Base-by-base conservation (phyloP, 92 coral and sea anemone genomes). In the Epizoanthus illoricatus region DNA sequence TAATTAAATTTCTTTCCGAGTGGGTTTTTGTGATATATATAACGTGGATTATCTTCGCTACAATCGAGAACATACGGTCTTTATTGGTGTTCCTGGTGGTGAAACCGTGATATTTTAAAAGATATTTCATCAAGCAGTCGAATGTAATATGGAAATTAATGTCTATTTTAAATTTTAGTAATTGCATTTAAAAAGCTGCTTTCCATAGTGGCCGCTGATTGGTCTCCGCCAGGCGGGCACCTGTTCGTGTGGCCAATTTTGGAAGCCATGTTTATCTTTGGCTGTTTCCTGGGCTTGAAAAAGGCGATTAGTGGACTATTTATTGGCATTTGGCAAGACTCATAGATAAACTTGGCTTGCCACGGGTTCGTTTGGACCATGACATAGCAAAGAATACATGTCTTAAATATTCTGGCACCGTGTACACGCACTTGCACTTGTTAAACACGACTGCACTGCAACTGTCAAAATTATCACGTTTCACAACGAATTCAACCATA, bases 21-120 rank as follows among this genome's bases (percentile, higher is more conserved):
- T 61, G 94, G 89, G 88, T 88, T 84, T 28, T 66, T 86, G 62
- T 81, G 87, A 80, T 80, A 56, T 80, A 83, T 86, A 88, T 78
- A 73, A 84, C 86, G 16, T 4, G 71, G 64, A 84, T 86, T 83
- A 92, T 90, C 92, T 69, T 58, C 54, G 40, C 67, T 67, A 84
- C 84, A 88, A 88, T 92, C 91, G 86, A 71, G 73, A 87, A 84
- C 91, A 80, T 81, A 41, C 62, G 55, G 83, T 74, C 61, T 56
- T 83, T 80, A 86, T 86, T 89, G 88, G 89, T 12, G 60, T 62
- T 78, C 82, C 82, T 70, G 82, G 82, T 62, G 82, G 45, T 78
- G 20, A 78, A 78, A 66, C 71, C 49, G 61, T 64, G 82, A 78
- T 78, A 78, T 78, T 76, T 78, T 21, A 43, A 64, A 78, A 78